Conservation (phyloP, 2,113 vertebrate genomes). For the Dromiciops gliroides region DNA sequence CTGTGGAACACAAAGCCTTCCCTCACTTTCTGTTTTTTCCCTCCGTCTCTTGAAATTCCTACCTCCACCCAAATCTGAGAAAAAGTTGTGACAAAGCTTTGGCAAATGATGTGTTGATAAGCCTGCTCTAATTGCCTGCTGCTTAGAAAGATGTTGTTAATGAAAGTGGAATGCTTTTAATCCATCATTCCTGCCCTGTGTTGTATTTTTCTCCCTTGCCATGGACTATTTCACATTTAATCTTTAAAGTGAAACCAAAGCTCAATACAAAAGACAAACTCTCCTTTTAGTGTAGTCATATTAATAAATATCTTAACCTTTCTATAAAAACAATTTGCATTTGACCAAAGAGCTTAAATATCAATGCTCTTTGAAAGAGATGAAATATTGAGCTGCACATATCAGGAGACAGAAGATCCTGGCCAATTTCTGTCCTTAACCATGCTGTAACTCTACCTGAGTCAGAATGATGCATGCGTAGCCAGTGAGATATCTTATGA, state of each 20-base stretch:
- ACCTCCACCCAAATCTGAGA: conserved; percentile 58
- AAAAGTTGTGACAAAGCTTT: conserved; percentile 73
- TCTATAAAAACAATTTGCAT: conserved; percentile 77
- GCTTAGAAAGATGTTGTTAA: conserved; percentile 78
- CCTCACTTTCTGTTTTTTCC: conserved; percentile 14
- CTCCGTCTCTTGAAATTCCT: not conserved
- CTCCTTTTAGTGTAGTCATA: conserved; percentile 67
- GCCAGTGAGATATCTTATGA: conserved; percentile 64
- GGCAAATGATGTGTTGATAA: conserved; percentile 79
- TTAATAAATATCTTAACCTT: conserved; percentile 74
- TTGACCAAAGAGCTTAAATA: conserved; percentile 77
- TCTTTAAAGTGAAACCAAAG: conserved; percentile 74
- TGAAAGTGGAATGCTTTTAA: conserved; percentile 80
- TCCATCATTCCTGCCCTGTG: conserved; percentile 66
- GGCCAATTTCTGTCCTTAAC: conserved; percentile 78
- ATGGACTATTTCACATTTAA: conserved; percentile 78
- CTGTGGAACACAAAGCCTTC: not conserved
- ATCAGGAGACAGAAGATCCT: conserved; percentile 74
- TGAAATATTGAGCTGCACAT: conserved; percentile 64
- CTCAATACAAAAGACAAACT: conserved; percentile 69
- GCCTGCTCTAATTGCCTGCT: conserved; percentile 81
- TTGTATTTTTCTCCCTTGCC: conserved; percentile 63
- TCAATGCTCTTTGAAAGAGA: conserved; percentile 73
- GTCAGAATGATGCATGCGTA: conserved; percentile 63
- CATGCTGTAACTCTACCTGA: conserved; percentile 71